Conservation (phyloP, 1,140 invertebrate genomes). For the Asbolus verrucosus region DNA sequence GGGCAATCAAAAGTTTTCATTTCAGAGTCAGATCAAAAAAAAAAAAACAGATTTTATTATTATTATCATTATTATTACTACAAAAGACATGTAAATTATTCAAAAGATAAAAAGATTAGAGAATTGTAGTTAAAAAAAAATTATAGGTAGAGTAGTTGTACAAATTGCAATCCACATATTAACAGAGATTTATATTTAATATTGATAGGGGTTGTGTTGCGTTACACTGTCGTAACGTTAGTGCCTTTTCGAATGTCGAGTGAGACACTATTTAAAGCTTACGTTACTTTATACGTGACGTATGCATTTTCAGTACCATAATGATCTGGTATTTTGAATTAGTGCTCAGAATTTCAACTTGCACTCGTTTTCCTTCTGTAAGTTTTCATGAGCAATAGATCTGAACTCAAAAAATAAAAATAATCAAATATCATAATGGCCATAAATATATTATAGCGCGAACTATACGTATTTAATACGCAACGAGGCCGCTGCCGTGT, state of each 20-base stretch:
- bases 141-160: slow-evolving; percentile 61
- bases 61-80: no score
- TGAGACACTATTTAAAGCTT: slow-evolving; percentile 63
- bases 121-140: slow-evolving; percentile 54
- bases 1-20: slow-evolving; percentile 59
- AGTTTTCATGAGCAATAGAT: slow-evolving; percentile 53
- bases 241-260: slow-evolving; percentile 66
- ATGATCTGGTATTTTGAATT: slow-evolving; percentile 50
- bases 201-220: slow-evolving; percentile 65
- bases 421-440: slow-evolving; percentile 58
- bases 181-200: slow-evolving; percentile 65
- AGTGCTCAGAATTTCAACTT: slow-evolving; percentile 49
- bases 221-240: slow-evolving; percentile 63
- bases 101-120: slow-evolving; percentile 46
- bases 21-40: slow-evolving; percentile 48
- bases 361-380: slow-evolving; percentile 31
- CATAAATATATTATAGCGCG: slow-evolving; percentile 50
- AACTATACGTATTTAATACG: slow-evolving; percentile 42
- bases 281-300: slow-evolving; percentile 43
- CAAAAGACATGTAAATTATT: slow-evolving; percentile 52
- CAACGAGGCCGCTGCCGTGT: neutral
- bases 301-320: slow-evolving; percentile 34
- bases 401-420: slow-evolving; percentile 50
- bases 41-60: slow-evolving; percentile 15
- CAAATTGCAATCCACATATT: slow-evolving; percentile 63